phyloP scores from a whole-genome alignment of 1,140 invertebrate species.

The Drosophila erecta region DNA sequence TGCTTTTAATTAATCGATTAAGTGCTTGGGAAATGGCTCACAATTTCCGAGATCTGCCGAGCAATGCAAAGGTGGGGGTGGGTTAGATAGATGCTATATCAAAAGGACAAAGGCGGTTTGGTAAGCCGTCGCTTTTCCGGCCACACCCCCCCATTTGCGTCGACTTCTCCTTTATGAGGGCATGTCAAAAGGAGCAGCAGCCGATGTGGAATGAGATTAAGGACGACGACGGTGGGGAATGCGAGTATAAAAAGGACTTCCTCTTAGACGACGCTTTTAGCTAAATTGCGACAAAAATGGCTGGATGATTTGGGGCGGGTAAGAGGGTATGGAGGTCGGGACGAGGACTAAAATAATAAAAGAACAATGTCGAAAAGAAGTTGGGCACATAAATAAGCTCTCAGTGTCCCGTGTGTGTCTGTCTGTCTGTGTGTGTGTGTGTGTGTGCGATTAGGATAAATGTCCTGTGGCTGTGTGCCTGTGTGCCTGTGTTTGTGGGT shows the following conservation, averaged over 20 bases:
- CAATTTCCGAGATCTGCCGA: slow-evolving; percentile 16
- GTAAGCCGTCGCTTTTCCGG: slow-evolving; percentile 12
- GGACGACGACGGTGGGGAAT: slow-evolving; percentile 46
- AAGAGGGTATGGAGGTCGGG: not conserved
- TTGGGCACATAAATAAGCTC: slow-evolving; percentile 77
- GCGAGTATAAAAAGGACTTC: slow-evolving; percentile 75
- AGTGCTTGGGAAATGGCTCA: slow-evolving; percentile 25
- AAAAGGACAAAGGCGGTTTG: slow-evolving; percentile 30
- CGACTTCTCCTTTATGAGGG: slow-evolving; percentile 38
- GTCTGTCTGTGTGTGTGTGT: slow-evolving; percentile 43
- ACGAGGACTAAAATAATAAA: slow-evolving; percentile 79
- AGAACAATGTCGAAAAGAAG: slow-evolving; percentile 75
- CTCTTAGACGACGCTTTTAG: slow-evolving; percentile 81
- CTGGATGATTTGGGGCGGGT: not conserved
- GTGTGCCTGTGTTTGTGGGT: not conserved
- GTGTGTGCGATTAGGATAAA: slow-evolving; percentile 80
- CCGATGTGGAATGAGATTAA: slow-evolving; percentile 42
- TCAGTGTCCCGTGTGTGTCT: slow-evolving; percentile 26
- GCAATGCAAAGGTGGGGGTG: not conserved
- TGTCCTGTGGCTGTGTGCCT: slow-evolving; percentile 63
- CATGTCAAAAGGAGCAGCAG: slow-evolving; percentile 40
- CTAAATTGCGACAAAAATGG: slow-evolving; percentile 82
- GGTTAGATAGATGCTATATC: slow-evolving; percentile 12
- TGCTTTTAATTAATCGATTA: slow-evolving; percentile 37
- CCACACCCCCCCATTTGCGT: slow-evolving; percentile 14